These are phyloP conservation scores for Asobara japonica DNA, from an alignment of 1,140 invertebrate genomes.

Conservation along the genomic window DNA sequence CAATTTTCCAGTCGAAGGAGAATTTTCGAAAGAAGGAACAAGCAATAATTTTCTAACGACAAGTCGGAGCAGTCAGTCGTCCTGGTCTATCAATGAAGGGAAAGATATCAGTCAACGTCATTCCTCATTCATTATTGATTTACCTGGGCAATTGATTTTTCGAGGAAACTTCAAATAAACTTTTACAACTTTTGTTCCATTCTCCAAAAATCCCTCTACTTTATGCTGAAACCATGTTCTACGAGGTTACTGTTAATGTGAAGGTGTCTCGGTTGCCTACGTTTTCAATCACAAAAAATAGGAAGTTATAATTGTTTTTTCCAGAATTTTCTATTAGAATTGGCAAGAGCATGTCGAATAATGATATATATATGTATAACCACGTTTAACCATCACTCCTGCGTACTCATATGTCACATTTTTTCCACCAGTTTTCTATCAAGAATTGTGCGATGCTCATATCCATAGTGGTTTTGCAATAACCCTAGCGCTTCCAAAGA, in stretches of 20 bases:
- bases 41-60: not conserved
- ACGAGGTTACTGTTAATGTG: too few relatives aligned
- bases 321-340: constrained; percentile 8
- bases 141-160: not conserved
- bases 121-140: not conserved
- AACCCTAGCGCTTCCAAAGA: not conserved
- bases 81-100: too few relatives aligned
- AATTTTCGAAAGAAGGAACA: not conserved
- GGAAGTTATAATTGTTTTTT: too few relatives aligned
- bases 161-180: not conserved
- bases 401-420: constrained; percentile 26
- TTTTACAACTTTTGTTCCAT: not conserved
- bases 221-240: too few relatives aligned
- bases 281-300: not conserved
- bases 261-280: too few relatives aligned
- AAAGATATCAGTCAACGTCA: too few relatives aligned
- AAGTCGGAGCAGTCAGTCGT: too few relatives aligned
- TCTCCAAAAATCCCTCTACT: constrained; percentile 5
- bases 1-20: not conserved
- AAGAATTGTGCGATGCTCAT: not conserved
- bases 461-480: not conserved
- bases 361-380: constrained; percentile 1
- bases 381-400: not conserved
- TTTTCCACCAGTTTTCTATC: constrained; percentile 21
- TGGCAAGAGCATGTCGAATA: not conserved